These are phyloP conservation scores for Euclidia mi DNA, from an alignment of 2,888 invertebrate genomes.

Conservation along the genomic window DNA sequence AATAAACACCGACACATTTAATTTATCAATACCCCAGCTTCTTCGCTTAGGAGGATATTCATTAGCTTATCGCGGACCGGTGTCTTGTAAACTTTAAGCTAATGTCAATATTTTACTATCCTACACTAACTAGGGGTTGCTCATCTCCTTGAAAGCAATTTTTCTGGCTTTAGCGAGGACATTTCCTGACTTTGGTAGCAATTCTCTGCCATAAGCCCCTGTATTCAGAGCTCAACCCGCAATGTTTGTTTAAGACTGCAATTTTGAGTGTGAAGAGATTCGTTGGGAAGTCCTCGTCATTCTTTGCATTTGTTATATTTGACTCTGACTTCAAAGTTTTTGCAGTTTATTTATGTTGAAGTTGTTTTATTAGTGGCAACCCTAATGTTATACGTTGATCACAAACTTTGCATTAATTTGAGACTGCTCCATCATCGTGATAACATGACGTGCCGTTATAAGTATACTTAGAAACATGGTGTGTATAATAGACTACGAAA, in stretches of 20 bases:
- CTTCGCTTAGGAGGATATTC: constrained; percentile 67
- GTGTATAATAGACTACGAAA: too few species aligned
- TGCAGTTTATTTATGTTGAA: not conserved
- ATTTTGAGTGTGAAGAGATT: constrained; percentile 38
- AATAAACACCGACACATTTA: constrained; percentile 45
- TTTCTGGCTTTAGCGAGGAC: constrained; percentile 15
- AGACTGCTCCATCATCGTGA: constrained; percentile 29
- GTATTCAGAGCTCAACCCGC: constrained; percentile 28
- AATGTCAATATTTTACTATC: constrained; percentile 72
- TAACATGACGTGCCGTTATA: constrained; percentile 7
- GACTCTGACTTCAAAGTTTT: too few species aligned
- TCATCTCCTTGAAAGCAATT: constrained; percentile 24
- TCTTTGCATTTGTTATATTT: constrained; percentile 30
- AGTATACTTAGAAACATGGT: constrained; percentile 20
- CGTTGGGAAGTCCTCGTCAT: too few species aligned
- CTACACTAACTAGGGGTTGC: constrained; percentile 39
- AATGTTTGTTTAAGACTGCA: constrained; percentile 42
- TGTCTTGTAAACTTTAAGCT: constrained; percentile 61
- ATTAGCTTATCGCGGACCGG: constrained; percentile 70
- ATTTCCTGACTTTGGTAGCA: constrained; percentile 30
- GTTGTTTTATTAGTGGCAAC: constrained; percentile 14
- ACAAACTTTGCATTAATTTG: constrained; percentile 54
- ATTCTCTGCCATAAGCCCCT: constrained; percentile 25
- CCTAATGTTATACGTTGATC: constrained; percentile 52
- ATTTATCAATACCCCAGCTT: constrained; percentile 49